Base-by-base conservation (phyloP, 1,140 invertebrate genomes). In the Drosophila baimaii region DNA sequence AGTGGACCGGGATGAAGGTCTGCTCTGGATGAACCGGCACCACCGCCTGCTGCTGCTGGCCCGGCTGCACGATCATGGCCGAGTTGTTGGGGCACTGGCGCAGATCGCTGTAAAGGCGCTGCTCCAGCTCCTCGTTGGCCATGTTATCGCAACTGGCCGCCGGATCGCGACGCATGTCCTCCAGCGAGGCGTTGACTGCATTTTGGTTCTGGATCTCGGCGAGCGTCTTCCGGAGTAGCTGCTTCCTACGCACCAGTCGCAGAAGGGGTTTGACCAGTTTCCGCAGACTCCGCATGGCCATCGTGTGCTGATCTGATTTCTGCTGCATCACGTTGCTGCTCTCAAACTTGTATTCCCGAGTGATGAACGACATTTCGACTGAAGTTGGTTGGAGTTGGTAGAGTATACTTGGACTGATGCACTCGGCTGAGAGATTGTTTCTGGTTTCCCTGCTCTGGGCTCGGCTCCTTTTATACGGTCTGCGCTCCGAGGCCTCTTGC, bases 101-200 rank as follows among this genome's bases (percentile, higher is more conserved):
- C 78, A 95, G 93, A 76, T 95, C 94, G 61, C 93, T 93, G 83
- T 94, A 93, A 55, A 95, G 93, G 37, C 94, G 93, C 74, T 93
- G 93, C 79, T 95, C 94, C 75, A 95, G 79, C 41, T 93, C 92
- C 82, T 95, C 95, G 90, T 95, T 95, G 79, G 93, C 93, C 56
- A 92, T 85, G 86, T 95, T 95, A 79, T 95, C 94, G 35, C 83
- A 81, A 77, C 73, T 79, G 43, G 82, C 91, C 80, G 86, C 70
- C 8, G 90, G 79, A 65, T 91, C 93, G 79, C 78, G 91, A 41
- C 85, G 84, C 92, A 91, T 68, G 81, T 92, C 92, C 93, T 93
- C 91, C 91, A 92, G 84, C 90, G 91, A 91, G 57, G 90, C 86
- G 59, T 92, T 92, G 77, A 90, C 80, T 33, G 82, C 74, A 52